A percentile compares a stretch with the other conserved stretches of the same genome.
Conservation (phyloP, 92 coral and sea anemone species). For the Galaxea fascicularis region DNA sequence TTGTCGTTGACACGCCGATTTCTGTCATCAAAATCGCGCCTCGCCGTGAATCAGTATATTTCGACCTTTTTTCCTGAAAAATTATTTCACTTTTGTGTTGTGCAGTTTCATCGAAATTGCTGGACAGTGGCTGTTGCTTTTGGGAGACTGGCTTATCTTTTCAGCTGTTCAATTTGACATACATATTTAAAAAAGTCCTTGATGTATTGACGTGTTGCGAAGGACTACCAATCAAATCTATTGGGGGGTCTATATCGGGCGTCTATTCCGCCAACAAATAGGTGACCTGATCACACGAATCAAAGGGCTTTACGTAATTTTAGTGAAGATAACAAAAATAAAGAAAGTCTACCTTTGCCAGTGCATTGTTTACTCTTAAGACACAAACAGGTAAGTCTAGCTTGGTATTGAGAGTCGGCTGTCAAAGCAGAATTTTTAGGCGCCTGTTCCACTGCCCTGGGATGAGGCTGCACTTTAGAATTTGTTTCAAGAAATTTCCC, state of each 20-base stretch:
- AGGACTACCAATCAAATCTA: conserved; percentile 22
- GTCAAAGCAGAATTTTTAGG: neutral
- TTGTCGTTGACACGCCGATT: neutral
- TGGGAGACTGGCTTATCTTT: conserved; percentile 21
- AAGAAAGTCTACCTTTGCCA: conserved; percentile 12
- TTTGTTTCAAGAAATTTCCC: neutral
- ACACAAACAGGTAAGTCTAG: neutral
- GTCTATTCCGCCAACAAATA: conserved; percentile 22
- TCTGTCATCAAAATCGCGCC: neutral
- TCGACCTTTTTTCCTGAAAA: neutral
- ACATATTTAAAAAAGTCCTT: conserved; percentile 21
- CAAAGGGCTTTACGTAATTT: conserved; percentile 4
- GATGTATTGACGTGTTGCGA: conserved; percentile 11
- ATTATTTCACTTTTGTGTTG: neutral
- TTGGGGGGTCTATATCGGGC: conserved; percentile 18
- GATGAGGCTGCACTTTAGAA: neutral
- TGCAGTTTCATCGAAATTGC: conserved; percentile 1
- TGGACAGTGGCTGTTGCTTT: conserved; percentile 4
- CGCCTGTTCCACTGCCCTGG: neutral
- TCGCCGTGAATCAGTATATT: neutral
- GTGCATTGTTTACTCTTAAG: conserved; percentile 4
- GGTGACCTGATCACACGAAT: neutral
- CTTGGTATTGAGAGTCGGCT: neutral
- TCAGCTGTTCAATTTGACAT: conserved; percentile 41
- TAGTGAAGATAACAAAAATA: conserved; percentile 11